These are phyloP conservation scores for Nylanderia fulva DNA, from an alignment of 1,140 invertebrate species.

Conservation along the genomic window DNA sequence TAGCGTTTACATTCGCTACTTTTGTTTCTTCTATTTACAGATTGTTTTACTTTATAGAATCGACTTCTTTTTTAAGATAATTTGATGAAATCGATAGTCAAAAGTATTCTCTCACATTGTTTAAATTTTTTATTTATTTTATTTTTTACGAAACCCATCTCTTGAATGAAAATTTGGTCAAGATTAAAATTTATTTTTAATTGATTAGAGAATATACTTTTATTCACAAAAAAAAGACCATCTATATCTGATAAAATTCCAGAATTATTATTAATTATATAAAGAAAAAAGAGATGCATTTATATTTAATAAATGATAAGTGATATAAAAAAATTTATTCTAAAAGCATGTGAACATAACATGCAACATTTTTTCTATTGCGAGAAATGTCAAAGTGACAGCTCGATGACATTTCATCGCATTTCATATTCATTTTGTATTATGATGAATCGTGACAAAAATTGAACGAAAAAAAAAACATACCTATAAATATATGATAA, in stretches of 20 bases:
- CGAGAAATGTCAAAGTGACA: not conserved
- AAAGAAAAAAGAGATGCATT: too few relatives aligned
- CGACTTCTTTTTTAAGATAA: not conserved
- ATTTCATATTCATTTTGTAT: constrained; percentile 16
- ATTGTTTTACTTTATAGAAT: not conserved
- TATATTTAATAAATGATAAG: too few relatives aligned
- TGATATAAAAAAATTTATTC: not conserved
- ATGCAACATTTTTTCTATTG: not conserved
- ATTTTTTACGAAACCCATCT: not conserved
- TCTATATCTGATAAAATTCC: not conserved
- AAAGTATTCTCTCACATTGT: not conserved
- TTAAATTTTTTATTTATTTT: constrained; percentile 2
- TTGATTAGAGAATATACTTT: too few relatives aligned
- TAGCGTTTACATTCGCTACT: not conserved
- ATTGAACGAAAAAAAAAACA: too few relatives aligned
- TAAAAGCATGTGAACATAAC: not conserved
- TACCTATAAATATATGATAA: too few relatives aligned
- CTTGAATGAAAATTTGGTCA: too few relatives aligned
- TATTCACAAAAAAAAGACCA: too few relatives aligned
- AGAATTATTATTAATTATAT: not conserved
- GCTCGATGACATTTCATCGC: not conserved
- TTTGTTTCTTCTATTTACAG: not conserved
- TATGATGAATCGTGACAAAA: constrained; percentile 33
- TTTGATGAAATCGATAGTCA: not conserved
- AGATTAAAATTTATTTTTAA: too few relatives aligned